Conservation (phyloP, 2,797 vertebrate species). For the Urosaurus nigricauda region DNA sequence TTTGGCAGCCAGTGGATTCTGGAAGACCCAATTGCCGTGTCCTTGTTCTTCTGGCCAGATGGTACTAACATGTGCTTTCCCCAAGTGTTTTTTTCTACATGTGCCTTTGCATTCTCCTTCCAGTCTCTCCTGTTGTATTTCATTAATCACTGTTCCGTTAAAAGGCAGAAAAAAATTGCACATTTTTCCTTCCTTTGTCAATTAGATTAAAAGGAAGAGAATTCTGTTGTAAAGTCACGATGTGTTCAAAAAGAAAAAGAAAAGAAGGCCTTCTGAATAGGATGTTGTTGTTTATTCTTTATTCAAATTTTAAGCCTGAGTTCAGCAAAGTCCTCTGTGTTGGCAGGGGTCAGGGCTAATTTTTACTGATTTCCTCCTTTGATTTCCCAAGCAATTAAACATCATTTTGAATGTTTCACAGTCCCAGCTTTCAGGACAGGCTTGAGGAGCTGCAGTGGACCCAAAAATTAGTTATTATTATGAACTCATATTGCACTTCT, state of each 20-base stretch:
- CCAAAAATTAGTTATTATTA: neutral
- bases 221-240: constrained; percentile 10
- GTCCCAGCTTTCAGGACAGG: neutral
- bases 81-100: constrained; percentile 18
- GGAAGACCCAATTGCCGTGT: neutral
- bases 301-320: neutral
- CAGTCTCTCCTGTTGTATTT: neutral
- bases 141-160: constrained; percentile 33
- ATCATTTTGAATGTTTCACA: neutral
- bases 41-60: neutral
- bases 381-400: neutral
- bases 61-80: neutral
- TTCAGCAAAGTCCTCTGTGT: neutral
- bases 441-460: neutral
- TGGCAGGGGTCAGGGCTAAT: no score
- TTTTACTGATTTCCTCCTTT: neutral
- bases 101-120: constrained; percentile 42
- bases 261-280: neutral
- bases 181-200: neutral
- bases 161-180: constrained; percentile 20
- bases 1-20: constrained; percentile 5
- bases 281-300: neutral
- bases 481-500: neutral
- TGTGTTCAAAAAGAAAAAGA: neutral
- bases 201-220: neutral